These are phyloP conservation scores for Urocolius indicus DNA, from an alignment of 2,113 vertebrate genomes.

Conservation along the genomic window DNA sequence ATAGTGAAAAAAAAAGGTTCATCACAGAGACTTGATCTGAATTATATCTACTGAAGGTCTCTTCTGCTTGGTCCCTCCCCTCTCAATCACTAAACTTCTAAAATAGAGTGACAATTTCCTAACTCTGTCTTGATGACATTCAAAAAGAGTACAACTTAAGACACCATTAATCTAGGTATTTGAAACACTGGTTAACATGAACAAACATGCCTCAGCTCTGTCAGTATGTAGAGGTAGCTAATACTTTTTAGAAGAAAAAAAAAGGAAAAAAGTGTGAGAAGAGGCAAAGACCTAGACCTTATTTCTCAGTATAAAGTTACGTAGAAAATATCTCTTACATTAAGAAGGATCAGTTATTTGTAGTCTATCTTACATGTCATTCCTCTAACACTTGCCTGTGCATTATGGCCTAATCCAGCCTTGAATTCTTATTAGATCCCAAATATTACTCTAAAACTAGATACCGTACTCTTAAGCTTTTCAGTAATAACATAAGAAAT, in stretches of 20 bases:
- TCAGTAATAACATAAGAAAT: not conserved
- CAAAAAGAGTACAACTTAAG: not conserved
- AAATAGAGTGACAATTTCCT: not conserved
- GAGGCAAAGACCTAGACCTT: not conserved
- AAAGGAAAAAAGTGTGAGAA: not conserved
- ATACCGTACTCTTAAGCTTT: not conserved
- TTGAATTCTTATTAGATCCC: not conserved
- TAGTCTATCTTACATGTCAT: not conserved
- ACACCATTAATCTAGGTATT: not conserved
- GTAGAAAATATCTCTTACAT: not conserved
- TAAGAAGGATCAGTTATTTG: not conserved
- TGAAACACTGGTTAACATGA: not conserved
- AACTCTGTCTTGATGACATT: not conserved
- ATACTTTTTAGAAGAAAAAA: not conserved
- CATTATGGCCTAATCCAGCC: not conserved
- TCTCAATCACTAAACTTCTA: not conserved
- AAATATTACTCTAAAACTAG: not conserved
- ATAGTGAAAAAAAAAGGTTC: not conserved
- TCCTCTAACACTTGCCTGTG: not conserved
- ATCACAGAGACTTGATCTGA: not conserved
- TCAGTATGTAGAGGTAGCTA: not conserved
- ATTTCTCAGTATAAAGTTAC: not conserved
- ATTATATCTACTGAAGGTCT: not conserved
- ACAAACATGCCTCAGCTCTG: not conserved
- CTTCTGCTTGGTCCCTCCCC: not conserved